Percentiles rank a stretch among this genome's conserved stretches.
Conservation (phyloP, 2,888 invertebrate genomes). For the Rhagonycha fulva region DNA sequence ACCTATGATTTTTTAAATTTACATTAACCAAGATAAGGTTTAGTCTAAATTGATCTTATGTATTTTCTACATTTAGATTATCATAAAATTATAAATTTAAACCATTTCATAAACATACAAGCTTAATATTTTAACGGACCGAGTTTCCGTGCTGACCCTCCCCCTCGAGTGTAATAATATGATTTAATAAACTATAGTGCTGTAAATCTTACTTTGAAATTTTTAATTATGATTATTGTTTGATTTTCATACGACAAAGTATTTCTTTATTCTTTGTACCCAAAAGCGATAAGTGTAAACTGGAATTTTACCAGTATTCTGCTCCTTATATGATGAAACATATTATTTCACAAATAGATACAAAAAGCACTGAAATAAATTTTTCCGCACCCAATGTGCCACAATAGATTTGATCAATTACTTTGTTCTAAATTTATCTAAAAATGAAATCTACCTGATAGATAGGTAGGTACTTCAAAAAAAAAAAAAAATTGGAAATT, state of each 20-base stretch:
- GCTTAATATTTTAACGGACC: background rate
- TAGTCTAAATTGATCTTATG: too few relatives aligned
- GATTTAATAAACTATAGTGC: background rate
- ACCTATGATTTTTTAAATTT: background rate
- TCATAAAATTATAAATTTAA: background rate
- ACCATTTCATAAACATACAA: background rate
- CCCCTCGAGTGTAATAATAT: background rate
- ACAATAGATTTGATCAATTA: too few relatives aligned
- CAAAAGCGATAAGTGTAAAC: background rate
- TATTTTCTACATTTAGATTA: background rate
- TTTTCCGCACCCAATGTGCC: too few relatives aligned
- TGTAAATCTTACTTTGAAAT: background rate
- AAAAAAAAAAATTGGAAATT: background rate
- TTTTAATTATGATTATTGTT: background rate
- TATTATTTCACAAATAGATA: too few relatives aligned
- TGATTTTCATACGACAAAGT: background rate
- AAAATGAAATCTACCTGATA: too few relatives aligned
- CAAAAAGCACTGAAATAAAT: too few relatives aligned
- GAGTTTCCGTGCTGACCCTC: background rate
- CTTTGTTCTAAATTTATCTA: too few relatives aligned
- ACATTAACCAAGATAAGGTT: background rate
- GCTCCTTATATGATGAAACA: too few relatives aligned
- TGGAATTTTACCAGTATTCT: background rate
- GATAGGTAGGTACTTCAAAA: too few relatives aligned
- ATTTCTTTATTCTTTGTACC: background rate